phyloP scores from a whole-genome alignment of 2,113 vertebrate genomes.

The Dromiciops gliroides region DNA sequence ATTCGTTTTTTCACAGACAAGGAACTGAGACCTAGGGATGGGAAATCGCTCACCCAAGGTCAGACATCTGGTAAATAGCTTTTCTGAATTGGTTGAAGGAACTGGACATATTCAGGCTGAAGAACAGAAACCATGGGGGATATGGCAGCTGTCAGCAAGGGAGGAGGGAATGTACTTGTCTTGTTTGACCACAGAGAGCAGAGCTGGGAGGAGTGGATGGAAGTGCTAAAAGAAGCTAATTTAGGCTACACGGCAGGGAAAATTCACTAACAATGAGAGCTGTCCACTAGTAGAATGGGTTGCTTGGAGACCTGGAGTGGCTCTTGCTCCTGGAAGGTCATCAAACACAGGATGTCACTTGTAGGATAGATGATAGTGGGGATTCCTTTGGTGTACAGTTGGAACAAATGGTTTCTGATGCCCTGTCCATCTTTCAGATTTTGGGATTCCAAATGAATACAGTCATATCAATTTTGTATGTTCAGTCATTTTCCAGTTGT shows the following conservation, averaged over 20 bases:
- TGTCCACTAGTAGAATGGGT: not conserved
- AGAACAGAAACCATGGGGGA: not conserved
- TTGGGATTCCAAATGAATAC: not conserved
- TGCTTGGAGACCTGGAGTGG: not conserved
- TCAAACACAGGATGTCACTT: too few relatives aligned
- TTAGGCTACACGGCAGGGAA: not conserved
- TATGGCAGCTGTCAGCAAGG: not conserved
- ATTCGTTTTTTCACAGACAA: not conserved
- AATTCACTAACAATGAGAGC: not conserved
- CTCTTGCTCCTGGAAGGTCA: too few relatives aligned
- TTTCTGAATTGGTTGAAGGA: not conserved
- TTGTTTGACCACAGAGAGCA: not conserved
- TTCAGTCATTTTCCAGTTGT: not conserved
- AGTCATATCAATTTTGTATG: not conserved
- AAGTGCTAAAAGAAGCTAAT: not conserved
- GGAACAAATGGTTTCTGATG: not conserved
- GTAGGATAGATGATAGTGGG: too few relatives aligned
- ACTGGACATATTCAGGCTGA: not conserved
- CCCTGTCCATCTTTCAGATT: not conserved
- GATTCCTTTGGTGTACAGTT: not conserved
- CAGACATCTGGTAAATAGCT: not conserved
- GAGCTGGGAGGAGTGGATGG: not conserved
- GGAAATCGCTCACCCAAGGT: not conserved
- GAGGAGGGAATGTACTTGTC: not conserved
- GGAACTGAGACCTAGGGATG: not conserved